These are phyloP conservation scores for Sorex maritimensis DNA, from an alignment of 2,797 vertebrate genomes.

Conservation along the genomic window DNA sequence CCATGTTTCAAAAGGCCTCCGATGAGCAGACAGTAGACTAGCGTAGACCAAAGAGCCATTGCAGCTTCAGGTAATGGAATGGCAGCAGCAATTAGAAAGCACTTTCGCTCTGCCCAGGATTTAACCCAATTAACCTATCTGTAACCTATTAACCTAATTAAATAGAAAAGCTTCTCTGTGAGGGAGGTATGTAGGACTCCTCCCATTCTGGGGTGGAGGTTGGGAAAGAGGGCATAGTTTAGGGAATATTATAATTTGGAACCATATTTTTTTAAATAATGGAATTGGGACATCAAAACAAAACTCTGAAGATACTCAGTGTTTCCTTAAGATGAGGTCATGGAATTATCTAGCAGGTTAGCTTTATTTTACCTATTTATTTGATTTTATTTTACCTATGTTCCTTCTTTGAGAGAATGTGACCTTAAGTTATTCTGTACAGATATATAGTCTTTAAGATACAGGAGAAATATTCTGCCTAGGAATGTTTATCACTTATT, in stretches of 20 bases:
- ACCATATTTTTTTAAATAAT: constrained; percentile 22
- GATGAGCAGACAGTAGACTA: not conserved
- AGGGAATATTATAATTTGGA: constrained; percentile 66
- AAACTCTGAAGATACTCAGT: not conserved
- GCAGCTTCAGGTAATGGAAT: constrained; percentile 40
- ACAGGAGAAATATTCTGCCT: not conserved
- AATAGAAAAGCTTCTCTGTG: constrained; percentile 69
- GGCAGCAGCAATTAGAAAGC: constrained; percentile 75
- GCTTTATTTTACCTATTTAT: not conserved
- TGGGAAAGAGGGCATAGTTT: constrained; percentile 34
- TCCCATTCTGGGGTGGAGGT: constrained; percentile 18
- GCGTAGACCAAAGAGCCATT: not conserved
- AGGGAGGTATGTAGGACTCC: constrained; percentile 59
- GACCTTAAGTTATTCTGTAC: constrained; percentile 5
- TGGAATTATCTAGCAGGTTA: constrained; percentile 11
- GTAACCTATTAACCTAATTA: constrained; percentile 89
- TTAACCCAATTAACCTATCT: constrained; percentile 89
- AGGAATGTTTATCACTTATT: not conserved
- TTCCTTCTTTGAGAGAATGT: constrained; percentile 6
- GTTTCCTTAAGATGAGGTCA: constrained; percentile 16
- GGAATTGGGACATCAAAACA: constrained; percentile 49
- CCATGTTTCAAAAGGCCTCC: not conserved
- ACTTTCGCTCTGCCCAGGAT: constrained; percentile 81
- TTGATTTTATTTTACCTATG: not conserved
- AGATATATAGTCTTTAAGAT: not conserved